A percentile compares a stretch with the other conserved stretches of the same genome.
Evolutionary conservation across 2,888 invertebrate genomes (phyloP).

Genomic region (Amblyjoppa fuscipennis): DNA sequence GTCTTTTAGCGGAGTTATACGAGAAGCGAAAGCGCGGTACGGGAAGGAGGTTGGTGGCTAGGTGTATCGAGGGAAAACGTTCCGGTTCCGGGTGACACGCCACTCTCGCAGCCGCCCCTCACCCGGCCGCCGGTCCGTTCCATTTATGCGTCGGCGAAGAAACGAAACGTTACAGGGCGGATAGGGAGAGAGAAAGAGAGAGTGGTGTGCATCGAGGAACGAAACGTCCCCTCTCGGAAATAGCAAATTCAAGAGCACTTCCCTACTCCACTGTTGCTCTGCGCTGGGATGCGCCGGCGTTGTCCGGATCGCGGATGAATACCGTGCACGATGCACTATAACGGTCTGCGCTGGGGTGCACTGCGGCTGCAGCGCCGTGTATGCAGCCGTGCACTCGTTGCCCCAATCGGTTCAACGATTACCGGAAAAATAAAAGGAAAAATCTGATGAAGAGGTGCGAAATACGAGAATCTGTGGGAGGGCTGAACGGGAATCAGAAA

Average conservation of each 20-base stretch:
- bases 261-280: slow-evolving; percentile 49
- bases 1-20: slow-evolving; percentile 20
- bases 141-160: slow-evolving; percentile 58
- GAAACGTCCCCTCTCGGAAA: slow-evolving; percentile 70
- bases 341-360: background rate
- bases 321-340: slow-evolving; percentile 10
- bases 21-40: slow-evolving; percentile 17
- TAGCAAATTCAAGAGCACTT: slow-evolving; percentile 76
- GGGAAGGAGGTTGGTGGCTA: slow-evolving; percentile 14
- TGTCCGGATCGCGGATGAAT: slow-evolving; percentile 42
- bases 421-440: background rate
- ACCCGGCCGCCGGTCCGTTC: slow-evolving; percentile 46
- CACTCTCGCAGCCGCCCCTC: slow-evolving; percentile 57
- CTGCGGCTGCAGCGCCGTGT: background rate
- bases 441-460: background rate
- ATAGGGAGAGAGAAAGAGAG: slow-evolving; percentile 64
- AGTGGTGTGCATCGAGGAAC: slow-evolving; percentile 67
- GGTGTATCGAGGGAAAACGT: slow-evolving; percentile 56
- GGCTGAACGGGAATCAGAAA: background rate
- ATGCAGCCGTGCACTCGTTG: background rate
- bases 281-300: slow-evolving; percentile 3
- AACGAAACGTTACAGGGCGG: slow-evolving; percentile 31
- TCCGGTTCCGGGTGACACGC: slow-evolving; percentile 48
- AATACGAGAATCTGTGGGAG: background rate
- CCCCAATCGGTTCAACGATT: background rate